Base-by-base conservation (phyloP, 2,797 vertebrate genomes). In the Pogonophryne albipinna region DNA sequence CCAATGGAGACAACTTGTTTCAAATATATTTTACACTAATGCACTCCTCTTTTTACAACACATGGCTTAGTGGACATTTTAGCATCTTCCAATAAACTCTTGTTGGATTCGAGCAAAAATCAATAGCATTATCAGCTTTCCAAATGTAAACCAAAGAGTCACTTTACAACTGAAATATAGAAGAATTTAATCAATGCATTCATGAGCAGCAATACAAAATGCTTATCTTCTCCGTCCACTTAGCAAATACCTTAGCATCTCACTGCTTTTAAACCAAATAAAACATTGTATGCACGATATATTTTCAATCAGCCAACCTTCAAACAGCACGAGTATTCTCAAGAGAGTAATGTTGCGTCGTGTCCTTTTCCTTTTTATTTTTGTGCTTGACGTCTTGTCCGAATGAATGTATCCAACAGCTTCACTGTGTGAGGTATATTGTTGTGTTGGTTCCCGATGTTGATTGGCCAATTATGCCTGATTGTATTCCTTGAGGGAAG, bases 391-490 rank as follows among this genome's bases (percentile, higher is more conserved):
- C 67, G 71, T 75, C 76, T 78, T 74, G 60, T 87, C 75, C 72
- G 46, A 23, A 19, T 50, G 68, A 68, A 71, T 76, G 62, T 78
- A 58, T 83, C 73, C 78, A 75, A 70, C 83, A 78, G 80, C 71
- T 66, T 81, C 89, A 74, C 88, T 38, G 85, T 89, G 89, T 91
- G 91, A 84, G 88, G 89, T 90, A 89, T 85, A 83, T 79, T 42
- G 81, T 84, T 81, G 65, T 90, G 88, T 91, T 91, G 91, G 88
- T 88, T 91, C 86, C 76, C 83, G 64, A 53, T 89, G 88, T 72
- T 92, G 92, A 94, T 92, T 92, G 92, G 88, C 84, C 89, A 91
- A 94, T 94, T 94, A 92, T 79, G 82, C 47, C 85, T 93, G 92
- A 93, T 93, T 94, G 90, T 91, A 87, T 91, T 93, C 85, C 92